phyloP scores from a whole-genome alignment of 2,888 invertebrate genomes.

The Caenorhabditis uteleia region DNA sequence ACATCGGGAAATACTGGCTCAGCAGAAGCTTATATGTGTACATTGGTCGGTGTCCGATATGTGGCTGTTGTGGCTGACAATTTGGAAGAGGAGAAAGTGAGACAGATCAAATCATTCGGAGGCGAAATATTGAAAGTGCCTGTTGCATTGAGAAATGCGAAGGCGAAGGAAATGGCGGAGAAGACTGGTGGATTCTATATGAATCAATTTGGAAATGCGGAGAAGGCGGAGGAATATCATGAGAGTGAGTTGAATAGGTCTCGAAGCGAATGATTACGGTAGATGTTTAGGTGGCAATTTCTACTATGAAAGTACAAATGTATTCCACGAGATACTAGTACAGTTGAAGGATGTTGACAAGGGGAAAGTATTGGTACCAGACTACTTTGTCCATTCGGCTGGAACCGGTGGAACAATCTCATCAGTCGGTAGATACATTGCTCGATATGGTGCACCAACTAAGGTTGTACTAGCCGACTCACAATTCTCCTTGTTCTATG shows the following conservation, averaged over 20 bases:
- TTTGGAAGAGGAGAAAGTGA: constrained; percentile 55
- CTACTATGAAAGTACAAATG: constrained; percentile 54
- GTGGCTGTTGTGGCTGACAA: constrained; percentile 60
- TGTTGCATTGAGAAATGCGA: constrained; percentile 20
- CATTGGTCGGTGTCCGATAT: constrained; percentile 52
- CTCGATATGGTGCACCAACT: constrained; percentile 53
- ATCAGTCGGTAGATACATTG: constrained; percentile 60
- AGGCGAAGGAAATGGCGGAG: constrained; percentile 44
- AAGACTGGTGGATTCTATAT: constrained; percentile 56
- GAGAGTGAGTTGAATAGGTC: no score
- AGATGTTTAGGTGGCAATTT: constrained; percentile 35
- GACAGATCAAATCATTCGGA: constrained; percentile 52
- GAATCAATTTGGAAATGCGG: constrained; percentile 64
- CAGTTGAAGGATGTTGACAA: constrained; percentile 42
- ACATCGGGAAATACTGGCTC: constrained; percentile 65
- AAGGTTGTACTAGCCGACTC: constrained; percentile 59
- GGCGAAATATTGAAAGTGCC: constrained; percentile 52
- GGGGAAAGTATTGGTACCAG: constrained; percentile 31
- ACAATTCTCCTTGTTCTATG: constrained; percentile 60
- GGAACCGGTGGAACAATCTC: constrained; percentile 64
- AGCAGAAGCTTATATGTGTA: constrained; percentile 62
- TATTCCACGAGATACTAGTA: constrained; percentile 57
- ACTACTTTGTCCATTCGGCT: constrained; percentile 60
- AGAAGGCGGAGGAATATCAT: constrained; percentile 61
- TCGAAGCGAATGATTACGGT: neutral